Percentiles rank a stretch among this genome's conserved stretches.
Conservation (phyloP, 2,888 invertebrate genomes). For the Panzeria rudis region DNA sequence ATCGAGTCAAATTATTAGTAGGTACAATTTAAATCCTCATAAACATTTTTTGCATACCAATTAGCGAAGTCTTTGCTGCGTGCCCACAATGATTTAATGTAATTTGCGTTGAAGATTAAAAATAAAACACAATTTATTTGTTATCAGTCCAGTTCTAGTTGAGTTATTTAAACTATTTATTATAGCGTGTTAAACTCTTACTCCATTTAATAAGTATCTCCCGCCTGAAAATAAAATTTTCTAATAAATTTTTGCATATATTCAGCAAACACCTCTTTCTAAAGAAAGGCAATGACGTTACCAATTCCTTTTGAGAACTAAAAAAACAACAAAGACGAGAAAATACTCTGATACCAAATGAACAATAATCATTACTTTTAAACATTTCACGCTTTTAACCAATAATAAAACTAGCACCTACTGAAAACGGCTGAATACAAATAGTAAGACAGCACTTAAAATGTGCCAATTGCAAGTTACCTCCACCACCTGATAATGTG, state of each 20-base stretch:
- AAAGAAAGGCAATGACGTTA: slow-evolving; percentile 9
- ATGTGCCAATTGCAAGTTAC: slow-evolving; percentile 65
- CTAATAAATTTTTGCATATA: slow-evolving; percentile 40
- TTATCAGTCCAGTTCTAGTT: not conserved
- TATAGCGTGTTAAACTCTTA: slow-evolving; percentile 15
- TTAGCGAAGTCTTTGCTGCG: no score
- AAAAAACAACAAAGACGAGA: slow-evolving; percentile 1
- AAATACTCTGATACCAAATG: slow-evolving; percentile 47
- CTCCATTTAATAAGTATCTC: slow-evolving; percentile 20
- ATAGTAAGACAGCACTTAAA: slow-evolving; percentile 56
- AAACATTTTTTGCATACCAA: no score
- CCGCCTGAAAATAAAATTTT: not conserved
- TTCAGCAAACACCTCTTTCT: slow-evolving; percentile 47
- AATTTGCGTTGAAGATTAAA: no score
- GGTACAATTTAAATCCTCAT: no score
- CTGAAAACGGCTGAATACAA: slow-evolving; percentile 46
- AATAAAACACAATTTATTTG: not conserved
- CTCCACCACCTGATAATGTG: slow-evolving; percentile 68
- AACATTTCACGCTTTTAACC: slow-evolving; percentile 66
- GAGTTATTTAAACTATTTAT: slow-evolving; percentile 17
- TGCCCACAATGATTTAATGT: no score
- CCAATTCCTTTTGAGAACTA: slow-evolving; percentile 33
- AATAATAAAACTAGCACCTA: slow-evolving; percentile 68
- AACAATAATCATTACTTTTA: slow-evolving; percentile 69
- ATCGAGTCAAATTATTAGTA: no score